Percentiles rank a stretch among this genome's conserved stretches.
Conservation (phyloP, 2,888 invertebrate species). For the Octodonta nipae region DNA sequence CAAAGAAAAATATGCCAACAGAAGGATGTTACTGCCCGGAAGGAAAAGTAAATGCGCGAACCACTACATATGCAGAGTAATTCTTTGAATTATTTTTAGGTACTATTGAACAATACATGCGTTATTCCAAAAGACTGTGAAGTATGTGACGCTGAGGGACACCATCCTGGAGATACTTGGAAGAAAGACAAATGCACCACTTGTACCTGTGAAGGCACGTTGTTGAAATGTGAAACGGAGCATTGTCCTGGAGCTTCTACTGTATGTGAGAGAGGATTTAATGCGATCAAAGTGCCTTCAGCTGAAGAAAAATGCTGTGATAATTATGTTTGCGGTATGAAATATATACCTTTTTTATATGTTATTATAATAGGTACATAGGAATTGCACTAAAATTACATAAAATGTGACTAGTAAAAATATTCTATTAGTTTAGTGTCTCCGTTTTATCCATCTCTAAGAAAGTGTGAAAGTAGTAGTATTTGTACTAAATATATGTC, state of each 20-base stretch:
- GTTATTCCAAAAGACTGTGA: constrained; percentile 52
- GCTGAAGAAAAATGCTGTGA: constrained; percentile 54
- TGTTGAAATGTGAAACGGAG: constrained; percentile 50
- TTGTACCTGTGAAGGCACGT: constrained; percentile 52
- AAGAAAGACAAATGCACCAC: constrained; percentile 56
- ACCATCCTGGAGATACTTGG: constrained; percentile 56
- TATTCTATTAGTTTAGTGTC: too few relatives aligned
- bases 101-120: constrained; percentile 59
- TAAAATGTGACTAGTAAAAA: too few relatives aligned
- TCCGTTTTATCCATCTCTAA: too few relatives aligned
- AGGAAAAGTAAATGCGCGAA: constrained; percentile 50
- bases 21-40: constrained; percentile 81
- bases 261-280: constrained; percentile 48
- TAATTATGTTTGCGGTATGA: constrained; percentile 52
- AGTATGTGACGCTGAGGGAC: constrained; percentile 62
- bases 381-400: too few relatives aligned
- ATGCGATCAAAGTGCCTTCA: constrained; percentile 40
- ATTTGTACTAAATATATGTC: too few relatives aligned
- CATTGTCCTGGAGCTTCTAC: constrained; percentile 43
- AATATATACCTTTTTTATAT: too few relatives aligned
- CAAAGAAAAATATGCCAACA: constrained; percentile 26
- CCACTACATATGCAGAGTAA: too few relatives aligned
- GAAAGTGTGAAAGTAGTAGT: too few relatives aligned
- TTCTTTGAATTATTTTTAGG: constrained; percentile 29
- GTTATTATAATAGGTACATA: too few relatives aligned